Evolutionary conservation across 2,113 vertebrate species (phyloP), one percentile per base, ranked within the genome.

Genomic region (Apodemus speciosus): DNA sequence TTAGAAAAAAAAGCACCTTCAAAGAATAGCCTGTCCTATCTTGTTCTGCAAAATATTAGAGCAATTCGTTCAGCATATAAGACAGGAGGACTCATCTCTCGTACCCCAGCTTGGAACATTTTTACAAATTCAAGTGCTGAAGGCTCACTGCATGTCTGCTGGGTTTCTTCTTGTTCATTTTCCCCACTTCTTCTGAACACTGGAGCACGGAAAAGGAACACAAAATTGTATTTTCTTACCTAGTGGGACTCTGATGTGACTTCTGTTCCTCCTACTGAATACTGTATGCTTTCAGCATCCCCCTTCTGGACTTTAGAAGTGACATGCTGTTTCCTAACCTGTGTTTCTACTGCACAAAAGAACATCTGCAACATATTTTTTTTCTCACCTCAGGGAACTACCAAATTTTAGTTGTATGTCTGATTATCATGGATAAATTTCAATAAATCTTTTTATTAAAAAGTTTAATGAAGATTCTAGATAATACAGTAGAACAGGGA

Each of bases 371-470:
- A 62, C 97, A 96, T 93, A 96, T 96, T 98, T 95, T 60, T 66
- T 66, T 30, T 97, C 97, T 83, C 35, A 66, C 95, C 94, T 93
- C 97, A 95, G 97, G 97, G 98, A 98, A 98, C 97, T 98, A 98
- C 98, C 98, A 98, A 98, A 98, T 98, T 98, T 98, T 98, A 97
- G 98, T 98, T 98, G 98, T 98, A 97, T 98, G 97, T 98, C 98
- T 98, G 97, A 98, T 98, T 99, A 98, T 98, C 98, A 98, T 98
- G 98, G 98, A 98, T 98, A 98, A 98, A 98, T 98, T 98, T 99
- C 98, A 99, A 99, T 99, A 99, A 99, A 99, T 98, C 98, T 98
- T 98, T 84, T 99, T 99, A 60, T 81, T 40, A 60, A 60, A 46
- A 46, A 46, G 27, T 32, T 84, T 84, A 64, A 43, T 84, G 35